phyloP scores from a whole-genome alignment of 37 sponge, comb jelly and placozoan genomes.

The Aplysina aerophoba region DNA sequence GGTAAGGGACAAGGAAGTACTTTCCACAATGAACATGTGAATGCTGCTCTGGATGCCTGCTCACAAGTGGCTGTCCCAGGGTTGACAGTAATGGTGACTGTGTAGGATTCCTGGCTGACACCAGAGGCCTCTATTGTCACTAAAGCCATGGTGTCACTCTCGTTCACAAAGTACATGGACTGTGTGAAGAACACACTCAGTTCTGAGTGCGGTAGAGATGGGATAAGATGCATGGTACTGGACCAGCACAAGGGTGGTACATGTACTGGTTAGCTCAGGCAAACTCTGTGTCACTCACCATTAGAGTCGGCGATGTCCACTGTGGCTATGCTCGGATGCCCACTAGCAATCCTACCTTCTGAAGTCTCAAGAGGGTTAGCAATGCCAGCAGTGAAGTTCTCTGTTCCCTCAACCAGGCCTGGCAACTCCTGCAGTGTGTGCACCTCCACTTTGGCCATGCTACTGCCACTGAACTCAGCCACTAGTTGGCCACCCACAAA shows the following conservation, averaged over 20 bases:
- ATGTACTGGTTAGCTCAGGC: too few relatives aligned
- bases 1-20: too few relatives aligned
- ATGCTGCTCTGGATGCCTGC: too few relatives aligned
- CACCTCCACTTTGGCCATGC: neutral
- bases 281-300: neutral
- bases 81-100: neutral
- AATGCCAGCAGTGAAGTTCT: constrained; percentile 3
- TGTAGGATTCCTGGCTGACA: neutral
- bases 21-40: too few relatives aligned
- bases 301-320: constrained; percentile 11
- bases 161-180: constrained; percentile 8
- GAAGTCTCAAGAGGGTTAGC: neutral
- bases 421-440: neutral
- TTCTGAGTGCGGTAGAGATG: neutral
- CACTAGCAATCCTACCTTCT: neutral
- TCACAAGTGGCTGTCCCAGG: constrained; percentile 15
- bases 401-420: neutral
- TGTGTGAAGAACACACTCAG: constrained; percentile 11
- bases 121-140: constrained; percentile 13
- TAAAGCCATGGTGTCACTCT: neutral
- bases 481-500: neutral
- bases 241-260: too few relatives aligned
- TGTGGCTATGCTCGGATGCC: neutral
- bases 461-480: constrained; percentile 2
- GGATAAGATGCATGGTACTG: too few relatives aligned